Base-by-base conservation (phyloP, 30 jellyfish, hydroid and myxozoan species). In the Hydractinia symbiolongicarpus region DNA sequence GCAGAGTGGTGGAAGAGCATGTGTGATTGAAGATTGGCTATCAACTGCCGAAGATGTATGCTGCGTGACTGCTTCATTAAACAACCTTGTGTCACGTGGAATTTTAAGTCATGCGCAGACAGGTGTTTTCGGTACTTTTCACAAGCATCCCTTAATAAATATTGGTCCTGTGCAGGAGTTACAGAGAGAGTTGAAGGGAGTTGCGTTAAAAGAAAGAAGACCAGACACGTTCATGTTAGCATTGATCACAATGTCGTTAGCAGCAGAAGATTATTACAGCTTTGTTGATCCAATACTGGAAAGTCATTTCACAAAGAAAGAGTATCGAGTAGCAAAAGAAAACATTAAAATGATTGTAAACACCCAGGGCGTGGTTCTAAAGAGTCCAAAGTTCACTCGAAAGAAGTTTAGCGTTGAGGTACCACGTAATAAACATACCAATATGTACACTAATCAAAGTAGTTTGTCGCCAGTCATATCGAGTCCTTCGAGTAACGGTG, bases 181-280 rank as follows among this genome's bases (percentile, higher is more conserved):
- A 4, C 96, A 91, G 44, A 83, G 86, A 49, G 98, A 91, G 44
- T 79, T 91, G 93, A 91, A 86, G 66, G 88, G 70, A 17, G 96
- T 87, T 6, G 82, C 95, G 9, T 56, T 91, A 84, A 83, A 82
- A 56, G 98, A 91, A 67, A 66, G 86, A 77, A 83, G 81, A 66
- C 98, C 98, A 10, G 98, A 91, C 66, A 79, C 96, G 50, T 91
- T 64, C 93, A 86, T 91, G 94, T 70, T 91, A 62, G 79, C 98
- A 7, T 56, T 91, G 83, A 67, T 91, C 56, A 91, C 98, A 9
- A 67, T 91, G 81, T 86, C 98, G 17, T 66, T 90, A 55, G 85
- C 94, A 7, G 91, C 95, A 6, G 98, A 89, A 54, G 73, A 79
- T 51, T 66, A 76, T n/a, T 86, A 83, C 83, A 91, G 93, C 76